Evolutionary conservation across 2,888 invertebrate genomes (phyloP), one percentile per base, ranked within the genome.

Genomic region (Scelioninae gen. 2): DNA sequence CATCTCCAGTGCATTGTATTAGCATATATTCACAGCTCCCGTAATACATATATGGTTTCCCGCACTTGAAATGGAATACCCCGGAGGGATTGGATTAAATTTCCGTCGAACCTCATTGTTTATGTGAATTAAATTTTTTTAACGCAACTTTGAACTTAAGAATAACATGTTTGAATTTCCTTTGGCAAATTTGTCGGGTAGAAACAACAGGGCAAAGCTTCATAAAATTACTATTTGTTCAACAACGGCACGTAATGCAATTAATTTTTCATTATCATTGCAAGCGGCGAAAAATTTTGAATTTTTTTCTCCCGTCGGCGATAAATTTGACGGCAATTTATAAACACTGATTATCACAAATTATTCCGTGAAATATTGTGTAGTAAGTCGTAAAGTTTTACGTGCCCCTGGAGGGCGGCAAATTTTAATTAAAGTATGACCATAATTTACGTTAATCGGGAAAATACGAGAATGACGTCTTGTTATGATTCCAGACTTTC

Each of bases 1-100:
- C 81, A 81, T 82, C 79, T 81, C 79, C 77, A 74, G 79, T 81
- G 83, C 78, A 82, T 81, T 82, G 80, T 80, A 84, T 84, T 84
- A 84, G 82, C 83, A 84, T 84, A 82, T 80, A 84, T 83, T 80
- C 79, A 79, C 80, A 81, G 80, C 80, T 78, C 76, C 73, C 73
- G 74, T 76, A 79, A 78, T 78, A 78, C 78, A 79, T 78, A 78
- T 78, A 25, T 25, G 80, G 79, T 81, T 79, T 81, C 76, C 76
- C 77, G 74, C 78, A 77, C 76, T 74, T 74, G 75, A 64, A 55
- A 61, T 33, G 46, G 65, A 73, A 72, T 63, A 74, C 71, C 77
- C 67, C 25, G 13, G 25, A 57, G 76, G 76, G 76, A 77, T 74
- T 79, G 78, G 81, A 82, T 83, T 82, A 83, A 83, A 79, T 79